Evolutionary conservation across 2,888 invertebrate genomes (phyloP).

Genomic region (Mechanitis messenoides): DNA sequence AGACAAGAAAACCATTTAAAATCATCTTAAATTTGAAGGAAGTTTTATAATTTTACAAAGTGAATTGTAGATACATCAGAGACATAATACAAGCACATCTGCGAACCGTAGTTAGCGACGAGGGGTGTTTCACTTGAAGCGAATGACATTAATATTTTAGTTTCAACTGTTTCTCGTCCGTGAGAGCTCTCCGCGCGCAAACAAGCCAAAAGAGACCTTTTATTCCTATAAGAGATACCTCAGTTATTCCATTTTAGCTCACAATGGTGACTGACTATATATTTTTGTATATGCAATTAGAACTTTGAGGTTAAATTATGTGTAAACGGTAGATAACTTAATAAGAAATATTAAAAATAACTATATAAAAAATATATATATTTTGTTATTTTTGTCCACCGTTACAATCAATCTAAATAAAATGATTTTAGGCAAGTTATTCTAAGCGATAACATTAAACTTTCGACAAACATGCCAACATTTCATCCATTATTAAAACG

Average conservation of each 20-base stretch:
- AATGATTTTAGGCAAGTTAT: no score
- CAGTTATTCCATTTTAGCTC: constrained; percentile 33
- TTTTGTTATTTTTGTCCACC: no score
- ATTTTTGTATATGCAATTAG: neutral
- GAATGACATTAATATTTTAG: constrained; percentile 33
- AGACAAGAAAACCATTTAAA: no score
- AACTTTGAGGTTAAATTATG: no score
- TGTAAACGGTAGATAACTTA: no score
- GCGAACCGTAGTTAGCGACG: constrained; percentile 13
- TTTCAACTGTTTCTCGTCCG: constrained; percentile 34
- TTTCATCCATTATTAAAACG: no score
- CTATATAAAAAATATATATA: no score
- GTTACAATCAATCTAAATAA: no score
- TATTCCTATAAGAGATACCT: constrained; percentile 40
- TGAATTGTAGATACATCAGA: neutral
- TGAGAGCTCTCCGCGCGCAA: constrained; percentile 41
- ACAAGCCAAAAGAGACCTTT: constrained; percentile 49
- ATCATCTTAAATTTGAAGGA: no score
- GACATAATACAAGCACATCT: neutral
- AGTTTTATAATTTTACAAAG: neutral
- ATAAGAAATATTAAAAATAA: no score
- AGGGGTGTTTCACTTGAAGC: constrained; percentile 15
- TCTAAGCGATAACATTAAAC: no score
- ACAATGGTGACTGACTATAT: constrained; percentile 23
- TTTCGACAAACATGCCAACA: no score